Evolutionary conservation across 2,113 vertebrate genomes (phyloP).

Genomic region (Pelecanus crispus): DNA sequence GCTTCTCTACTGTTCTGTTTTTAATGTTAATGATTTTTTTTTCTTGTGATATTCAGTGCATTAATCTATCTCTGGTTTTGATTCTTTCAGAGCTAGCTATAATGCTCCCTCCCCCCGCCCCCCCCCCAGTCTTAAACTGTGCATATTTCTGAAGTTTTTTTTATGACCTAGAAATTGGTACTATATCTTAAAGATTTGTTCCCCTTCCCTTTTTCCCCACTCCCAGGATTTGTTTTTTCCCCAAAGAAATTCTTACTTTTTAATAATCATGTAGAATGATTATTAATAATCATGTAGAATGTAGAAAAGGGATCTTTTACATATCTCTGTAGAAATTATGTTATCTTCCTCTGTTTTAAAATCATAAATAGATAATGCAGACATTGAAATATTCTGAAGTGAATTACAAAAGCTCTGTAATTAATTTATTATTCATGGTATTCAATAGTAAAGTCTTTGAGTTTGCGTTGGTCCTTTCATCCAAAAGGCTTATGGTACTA

Average conservation of each 20-base stretch:
- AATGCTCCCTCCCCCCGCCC: not conserved
- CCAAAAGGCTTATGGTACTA: not conserved
- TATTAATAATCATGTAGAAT: not conserved
- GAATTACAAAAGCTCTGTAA: not conserved
- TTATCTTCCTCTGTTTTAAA: not conserved
- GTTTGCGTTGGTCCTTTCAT: not conserved
- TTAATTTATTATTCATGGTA: not conserved
- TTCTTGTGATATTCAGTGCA: not conserved
- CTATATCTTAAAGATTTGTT: not conserved
- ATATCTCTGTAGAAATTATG: not conserved
- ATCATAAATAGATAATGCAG: not conserved
- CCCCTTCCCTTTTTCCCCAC: not conserved
- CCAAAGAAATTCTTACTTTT: not conserved
- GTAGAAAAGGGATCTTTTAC: too few species aligned
- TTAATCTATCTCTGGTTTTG: not conserved
- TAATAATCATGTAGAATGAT: not conserved
- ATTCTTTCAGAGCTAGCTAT: not conserved
- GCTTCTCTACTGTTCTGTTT: not conserved
- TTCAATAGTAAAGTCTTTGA: not conserved
- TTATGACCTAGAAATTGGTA: not conserved
- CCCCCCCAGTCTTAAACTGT: not conserved
- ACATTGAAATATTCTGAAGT: not conserved
- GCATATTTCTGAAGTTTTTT: not conserved
- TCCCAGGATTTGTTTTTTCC: not conserved
- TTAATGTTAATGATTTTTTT: not conserved